Conservation (phyloP, 2,888 invertebrate species). For the Kryphioiulus occultus region DNA sequence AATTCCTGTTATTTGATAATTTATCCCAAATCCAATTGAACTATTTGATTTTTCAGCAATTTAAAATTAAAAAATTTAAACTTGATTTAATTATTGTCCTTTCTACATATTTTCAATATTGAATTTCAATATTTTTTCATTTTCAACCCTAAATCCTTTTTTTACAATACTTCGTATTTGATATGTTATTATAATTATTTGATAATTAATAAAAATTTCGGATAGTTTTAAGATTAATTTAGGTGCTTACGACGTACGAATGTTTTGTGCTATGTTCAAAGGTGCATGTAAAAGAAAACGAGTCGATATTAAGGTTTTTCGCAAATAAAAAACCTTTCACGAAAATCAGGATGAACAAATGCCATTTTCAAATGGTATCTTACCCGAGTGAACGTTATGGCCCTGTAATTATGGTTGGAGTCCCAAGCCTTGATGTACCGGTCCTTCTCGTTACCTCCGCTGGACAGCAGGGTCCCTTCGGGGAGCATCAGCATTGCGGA, state of each 20-base stretch:
- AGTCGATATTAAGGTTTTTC: background rate
- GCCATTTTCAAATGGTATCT: slow-evolving; percentile 43
- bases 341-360: background rate
- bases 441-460: slow-evolving; percentile 80
- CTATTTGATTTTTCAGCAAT: too few relatives aligned
- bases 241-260: slow-evolving; percentile 37
- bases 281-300: slow-evolving; percentile 8
- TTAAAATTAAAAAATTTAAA: too few relatives aligned
- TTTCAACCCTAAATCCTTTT: too few relatives aligned
- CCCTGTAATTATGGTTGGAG: slow-evolving; percentile 85
- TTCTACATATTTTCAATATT: too few relatives aligned
- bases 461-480: slow-evolving; percentile 88
- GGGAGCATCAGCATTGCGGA: slow-evolving; percentile 86
- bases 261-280: background rate
- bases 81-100: too few relatives aligned
- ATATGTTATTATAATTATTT: too few relatives aligned
- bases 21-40: too few relatives aligned
- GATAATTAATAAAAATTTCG: too few relatives aligned
- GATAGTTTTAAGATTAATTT: background rate
- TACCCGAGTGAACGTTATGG: slow-evolving; percentile 88
- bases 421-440: slow-evolving; percentile 93
- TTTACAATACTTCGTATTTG: too few relatives aligned
- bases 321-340: too few relatives aligned
- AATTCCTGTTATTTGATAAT: too few relatives aligned
- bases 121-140: too few relatives aligned